These are phyloP conservation scores for Euura saliciscinereae DNA, from an alignment of 1,140 invertebrate genomes.

Conservation along the genomic window DNA sequence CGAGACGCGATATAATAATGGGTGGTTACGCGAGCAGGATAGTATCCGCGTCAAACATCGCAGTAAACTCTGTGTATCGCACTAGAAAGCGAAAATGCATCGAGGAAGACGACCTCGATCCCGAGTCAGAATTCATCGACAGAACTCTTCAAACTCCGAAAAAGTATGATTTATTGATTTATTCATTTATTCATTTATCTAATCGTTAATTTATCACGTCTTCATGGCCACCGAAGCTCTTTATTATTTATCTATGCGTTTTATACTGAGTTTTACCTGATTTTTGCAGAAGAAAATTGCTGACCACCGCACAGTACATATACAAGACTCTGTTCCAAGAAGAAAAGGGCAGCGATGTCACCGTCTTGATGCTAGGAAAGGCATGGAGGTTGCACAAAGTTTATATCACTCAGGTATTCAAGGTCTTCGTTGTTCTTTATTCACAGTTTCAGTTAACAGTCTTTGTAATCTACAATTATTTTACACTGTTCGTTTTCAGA, in stretches of 20 bases:
- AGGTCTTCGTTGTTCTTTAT: not conserved
- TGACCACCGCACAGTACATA: constrained; percentile 78
- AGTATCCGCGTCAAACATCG: constrained; percentile 50
- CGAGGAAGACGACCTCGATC: constrained; percentile 52
- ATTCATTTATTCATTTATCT: too few relatives aligned
- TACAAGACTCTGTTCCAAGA: constrained; percentile 80
- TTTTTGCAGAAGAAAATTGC: constrained; percentile 71
- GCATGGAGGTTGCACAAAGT: constrained; percentile 82
- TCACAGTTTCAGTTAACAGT: not conserved
- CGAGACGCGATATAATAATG: constrained; percentile 32
- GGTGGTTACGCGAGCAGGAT: constrained; percentile 52
- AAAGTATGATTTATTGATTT: constrained; percentile 36
- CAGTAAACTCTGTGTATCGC: constrained; percentile 51
- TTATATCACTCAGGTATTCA: constrained; percentile 71
- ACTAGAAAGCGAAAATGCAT: constrained; percentile 55
- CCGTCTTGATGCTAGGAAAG: constrained; percentile 72
- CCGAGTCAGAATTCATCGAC: constrained; percentile 54
- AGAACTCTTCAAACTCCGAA: constrained; percentile 56
- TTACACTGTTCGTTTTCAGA: constrained; percentile 60
- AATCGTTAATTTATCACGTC: too few relatives aligned
- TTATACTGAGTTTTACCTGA: not conserved
- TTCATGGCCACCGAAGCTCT: not conserved
- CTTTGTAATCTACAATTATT: not conserved
- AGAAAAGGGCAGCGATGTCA: constrained; percentile 78
- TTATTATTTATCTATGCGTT: not conserved